These are phyloP conservation scores for Coptodon rendalli DNA, from an alignment of 2,113 vertebrate species.

Conservation along the genomic window DNA sequence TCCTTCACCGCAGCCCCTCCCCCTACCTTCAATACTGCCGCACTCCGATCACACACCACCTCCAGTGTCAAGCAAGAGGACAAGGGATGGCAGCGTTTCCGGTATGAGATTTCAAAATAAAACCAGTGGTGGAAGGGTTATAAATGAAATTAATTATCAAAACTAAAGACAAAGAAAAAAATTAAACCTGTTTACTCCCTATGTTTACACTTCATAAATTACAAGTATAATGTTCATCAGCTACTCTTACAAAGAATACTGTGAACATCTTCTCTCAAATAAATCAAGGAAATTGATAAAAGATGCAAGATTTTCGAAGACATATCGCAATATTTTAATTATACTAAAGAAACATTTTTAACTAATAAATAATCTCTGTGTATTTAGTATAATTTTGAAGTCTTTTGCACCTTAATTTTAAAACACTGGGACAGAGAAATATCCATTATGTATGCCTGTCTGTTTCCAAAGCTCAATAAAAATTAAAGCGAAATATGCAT, in stretches of 20 bases:
- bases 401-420: not conserved
- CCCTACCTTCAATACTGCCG: constrained; percentile 58
- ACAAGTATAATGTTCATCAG: not conserved
- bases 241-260: not conserved
- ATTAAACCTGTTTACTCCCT: too few species aligned
- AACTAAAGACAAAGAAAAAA: not conserved
- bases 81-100: not conserved
- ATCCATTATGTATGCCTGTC: not conserved
- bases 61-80: not conserved
- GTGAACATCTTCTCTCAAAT: not conserved
- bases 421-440: not conserved
- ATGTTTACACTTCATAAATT: not conserved
- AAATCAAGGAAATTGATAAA: not conserved
- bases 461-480: not conserved
- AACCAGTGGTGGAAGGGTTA: not conserved
- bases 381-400: not conserved
- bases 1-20: constrained; percentile 74
- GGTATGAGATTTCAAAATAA: constrained; percentile 47
- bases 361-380: not conserved
- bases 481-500: not conserved
- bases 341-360: not conserved
- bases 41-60: constrained; percentile 47
- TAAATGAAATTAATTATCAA: not conserved
- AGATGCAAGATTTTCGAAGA: not conserved
- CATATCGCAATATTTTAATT: not conserved